Conservation (phyloP, 2,113 vertebrate species). For the Nothocercus julius region DNA sequence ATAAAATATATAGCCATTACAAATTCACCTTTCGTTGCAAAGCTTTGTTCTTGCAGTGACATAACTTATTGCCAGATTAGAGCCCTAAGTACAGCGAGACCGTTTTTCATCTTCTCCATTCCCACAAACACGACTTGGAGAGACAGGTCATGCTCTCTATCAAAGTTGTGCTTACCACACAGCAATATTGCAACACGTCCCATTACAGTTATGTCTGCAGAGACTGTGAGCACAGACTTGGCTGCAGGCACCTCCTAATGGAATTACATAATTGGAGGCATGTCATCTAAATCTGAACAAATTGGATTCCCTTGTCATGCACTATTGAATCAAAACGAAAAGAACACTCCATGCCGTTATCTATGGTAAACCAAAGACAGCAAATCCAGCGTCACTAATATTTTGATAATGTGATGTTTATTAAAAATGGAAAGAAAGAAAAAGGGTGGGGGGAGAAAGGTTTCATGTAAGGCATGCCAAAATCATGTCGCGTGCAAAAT, state of each 20-base stretch:
- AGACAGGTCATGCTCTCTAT: conserved; percentile 63
- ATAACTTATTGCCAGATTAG: conserved; percentile 69
- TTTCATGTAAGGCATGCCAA: background rate
- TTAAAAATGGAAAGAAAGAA: background rate
- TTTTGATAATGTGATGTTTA: conserved; percentile 40
- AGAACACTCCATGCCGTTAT: conserved; percentile 47
- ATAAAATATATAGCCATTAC: conserved; percentile 69
- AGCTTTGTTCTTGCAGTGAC: conserved; percentile 66
- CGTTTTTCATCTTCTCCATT: conserved; percentile 64
- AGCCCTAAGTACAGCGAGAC: conserved; percentile 33
- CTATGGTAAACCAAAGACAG: conserved; percentile 43
- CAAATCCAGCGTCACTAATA: conserved; percentile 47
- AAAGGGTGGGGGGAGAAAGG: background rate
- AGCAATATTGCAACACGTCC: conserved; percentile 50
- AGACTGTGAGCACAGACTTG: conserved; percentile 55
- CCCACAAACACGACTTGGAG: conserved; percentile 45
- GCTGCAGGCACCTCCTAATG: conserved; percentile 67
- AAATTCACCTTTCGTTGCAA: conserved; percentile 62
- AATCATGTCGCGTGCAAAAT: background rate
- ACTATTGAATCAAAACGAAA: conserved; percentile 69
- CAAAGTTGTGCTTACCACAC: conserved; percentile 55
- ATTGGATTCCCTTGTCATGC: conserved; percentile 72
- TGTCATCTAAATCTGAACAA: conserved; percentile 74
- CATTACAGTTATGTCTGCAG: conserved; percentile 45
- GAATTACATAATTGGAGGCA: conserved; percentile 75